Evolutionary conservation across 2,888 invertebrate genomes (phyloP), one percentile per base, ranked within the genome.

Genomic region (Sinohyriopsis cumingii): DNA sequence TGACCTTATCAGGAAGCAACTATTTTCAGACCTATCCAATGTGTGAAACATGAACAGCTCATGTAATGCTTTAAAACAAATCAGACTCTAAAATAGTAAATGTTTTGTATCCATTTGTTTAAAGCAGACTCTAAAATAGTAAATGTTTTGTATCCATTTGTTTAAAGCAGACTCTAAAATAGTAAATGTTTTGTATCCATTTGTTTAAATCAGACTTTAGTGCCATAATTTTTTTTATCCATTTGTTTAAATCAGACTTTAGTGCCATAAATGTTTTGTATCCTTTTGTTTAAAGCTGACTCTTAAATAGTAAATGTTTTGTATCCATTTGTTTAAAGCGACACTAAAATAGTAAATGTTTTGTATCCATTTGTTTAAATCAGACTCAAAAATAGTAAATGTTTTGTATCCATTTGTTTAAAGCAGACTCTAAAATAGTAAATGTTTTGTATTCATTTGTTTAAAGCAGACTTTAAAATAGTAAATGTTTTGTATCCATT

Each of bases 221-320:
- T 98, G 91, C 98, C 2, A 3, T 25, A 25, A 25, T 25, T 1
- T 25, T 25, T 25, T 25, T 1, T 25, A 25, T 25, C 25, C 25
- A 25, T 25, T 25, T 25, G 3, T 25, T 25, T 25, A 33, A 33
- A 3, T 33, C 33, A 33, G 33, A 33, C 33, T 5, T 33, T 6
- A 33, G 5, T 4, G 5, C 5, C 3, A 5, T 33, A 5, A 5
- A 33, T 28, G 61, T 61, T 25, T 45, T 28, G 18, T 55, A 33
- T 55, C 25, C 65, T 33, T 62, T 18, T 68, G 54, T 24, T 82
- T 3, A 33, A 33, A 33, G 3, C 33, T 4, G 6, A 33, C 33
- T 33, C 7, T 6, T 4, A 33, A 33, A 33, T 3, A 33, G 33
- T 33, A 33, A 5, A 33, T 28, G 61, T 61, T 25, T 45, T 28